These are phyloP conservation scores for Antechinus flavipes DNA, from an alignment of 2,113 vertebrate species.

Conservation along the genomic window DNA sequence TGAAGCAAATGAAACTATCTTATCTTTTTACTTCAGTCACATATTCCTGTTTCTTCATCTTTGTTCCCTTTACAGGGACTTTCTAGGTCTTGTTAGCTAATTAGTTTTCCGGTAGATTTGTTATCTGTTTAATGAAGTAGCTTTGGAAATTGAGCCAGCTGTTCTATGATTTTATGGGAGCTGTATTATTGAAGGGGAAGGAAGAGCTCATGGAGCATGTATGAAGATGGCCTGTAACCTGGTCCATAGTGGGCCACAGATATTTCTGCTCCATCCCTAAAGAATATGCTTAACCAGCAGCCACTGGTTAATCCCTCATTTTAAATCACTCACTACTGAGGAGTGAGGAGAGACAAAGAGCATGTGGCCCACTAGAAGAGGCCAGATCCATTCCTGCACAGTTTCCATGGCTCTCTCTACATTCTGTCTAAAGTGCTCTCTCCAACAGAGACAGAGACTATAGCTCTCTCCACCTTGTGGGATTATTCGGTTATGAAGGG, in stretches of 20 bases:
- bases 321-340: neutral
- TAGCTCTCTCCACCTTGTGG: neutral
- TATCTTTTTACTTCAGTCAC: neutral
- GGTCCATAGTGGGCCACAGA: neutral
- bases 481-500: too few relatives aligned
- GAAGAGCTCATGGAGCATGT: neutral
- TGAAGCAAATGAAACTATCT: neutral
- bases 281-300: neutral
- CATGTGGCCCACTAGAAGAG: neutral
- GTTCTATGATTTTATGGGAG: neutral
- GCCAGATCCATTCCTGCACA: neutral
- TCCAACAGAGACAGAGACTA: neutral
- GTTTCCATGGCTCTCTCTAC: neutral
- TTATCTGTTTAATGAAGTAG: neutral
- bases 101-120: neutral
- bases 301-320: neutral
- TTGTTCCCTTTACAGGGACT: neutral
- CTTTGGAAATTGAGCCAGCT: neutral
- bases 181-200: neutral
- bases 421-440: neutral
- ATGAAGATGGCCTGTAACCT: neutral
- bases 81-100: neutral
- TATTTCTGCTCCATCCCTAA: neutral
- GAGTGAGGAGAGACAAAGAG: neutral
- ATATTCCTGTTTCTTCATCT: neutral